Base-by-base conservation (phyloP, 2,888 invertebrate genomes). In the Pantelozetes paolii region DNA sequence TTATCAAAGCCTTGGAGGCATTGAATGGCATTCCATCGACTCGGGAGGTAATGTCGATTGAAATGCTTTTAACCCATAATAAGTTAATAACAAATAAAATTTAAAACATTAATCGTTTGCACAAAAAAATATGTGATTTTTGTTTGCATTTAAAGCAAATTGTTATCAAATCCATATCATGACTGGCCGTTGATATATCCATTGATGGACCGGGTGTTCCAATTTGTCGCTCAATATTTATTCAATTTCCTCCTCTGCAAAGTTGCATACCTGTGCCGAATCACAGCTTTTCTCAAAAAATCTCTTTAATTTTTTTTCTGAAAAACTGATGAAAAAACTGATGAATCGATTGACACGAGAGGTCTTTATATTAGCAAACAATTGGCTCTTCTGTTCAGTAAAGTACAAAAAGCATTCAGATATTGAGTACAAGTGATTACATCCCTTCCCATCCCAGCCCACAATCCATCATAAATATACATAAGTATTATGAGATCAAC, bases 401-500 rank as follows among this genome's bases (percentile, higher is more conserved):
- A 57, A 57, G 48, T 18, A 15, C 23, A 30, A 28, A 57, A 30
- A 57, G 28, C 1, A 54, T 18, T 45, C 20, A n/a, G n/a, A 6
- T 8, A 50, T 15, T 15, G n/a, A n/a, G 50, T 20, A 50, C n/a
- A 50, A n/a, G 6, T 50, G 50, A 57, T 5, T 9, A 64, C n/a
- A n/a, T n/a, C n/a, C n/a, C n/a, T n/a, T 64, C 1, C 64, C 9
- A 64, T 64, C 36, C 36, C 64, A 64, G 64, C 64, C 64, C 64
- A 64, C 64, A 64, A 64, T 64, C 64, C 64, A 64, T 64, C 64
- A 64, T 36, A 64, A 64, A 64, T 64, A 36, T 64, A 64, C 36
- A 36, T 64, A 36, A 64, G 32, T 64, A 64, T 64, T 36, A 64
- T n/a, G 36, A 64, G 64, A 32, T 64, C 64, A 64, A n/a, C 64